These are phyloP conservation scores for Enteromius thamalakanensis DNA, from an alignment of 2,797 vertebrate genomes.

Conservation along the genomic window DNA sequence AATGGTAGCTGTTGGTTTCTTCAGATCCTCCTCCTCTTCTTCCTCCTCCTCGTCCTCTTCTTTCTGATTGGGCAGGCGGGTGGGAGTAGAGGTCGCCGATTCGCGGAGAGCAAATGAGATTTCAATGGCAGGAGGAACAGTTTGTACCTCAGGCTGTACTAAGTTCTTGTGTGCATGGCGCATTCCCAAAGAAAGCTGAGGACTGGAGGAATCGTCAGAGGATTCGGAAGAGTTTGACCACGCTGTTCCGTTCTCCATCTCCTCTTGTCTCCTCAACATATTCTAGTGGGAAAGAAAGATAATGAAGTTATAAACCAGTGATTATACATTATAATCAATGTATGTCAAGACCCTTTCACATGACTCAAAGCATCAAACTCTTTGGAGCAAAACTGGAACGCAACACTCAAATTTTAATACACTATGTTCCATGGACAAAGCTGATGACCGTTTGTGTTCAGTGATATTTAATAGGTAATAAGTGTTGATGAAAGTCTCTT, in stretches of 20 bases:
- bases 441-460: not conserved
- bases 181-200: constrained; percentile 81
- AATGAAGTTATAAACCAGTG: not conserved
- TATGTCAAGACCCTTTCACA: not conserved
- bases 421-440: not conserved
- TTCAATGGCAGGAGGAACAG: constrained; percentile 76
- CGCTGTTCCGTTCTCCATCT: constrained; percentile 89
- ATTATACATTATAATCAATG: not conserved
- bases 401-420: not conserved
- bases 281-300: constrained; percentile 76
- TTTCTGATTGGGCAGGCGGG: constrained; percentile 74
- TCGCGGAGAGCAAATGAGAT: constrained; percentile 86
- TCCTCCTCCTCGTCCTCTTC: constrained; percentile 71
- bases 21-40: constrained; percentile 56
- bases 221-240: constrained; percentile 96
- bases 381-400: not conserved
- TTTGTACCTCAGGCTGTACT: constrained; percentile 82
- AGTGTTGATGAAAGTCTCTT: not conserved
- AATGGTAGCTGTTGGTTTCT: constrained; percentile 55
- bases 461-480: not conserved
- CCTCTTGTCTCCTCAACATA: constrained; percentile 88
- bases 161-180: constrained; percentile 82
- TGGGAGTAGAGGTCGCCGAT: constrained; percentile 66
- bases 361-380: constrained; percentile 5
- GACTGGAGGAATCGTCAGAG: constrained; percentile 93